phyloP scores from a whole-genome alignment of 2,113 vertebrate species.

The Corythornis vintsioides region DNA sequence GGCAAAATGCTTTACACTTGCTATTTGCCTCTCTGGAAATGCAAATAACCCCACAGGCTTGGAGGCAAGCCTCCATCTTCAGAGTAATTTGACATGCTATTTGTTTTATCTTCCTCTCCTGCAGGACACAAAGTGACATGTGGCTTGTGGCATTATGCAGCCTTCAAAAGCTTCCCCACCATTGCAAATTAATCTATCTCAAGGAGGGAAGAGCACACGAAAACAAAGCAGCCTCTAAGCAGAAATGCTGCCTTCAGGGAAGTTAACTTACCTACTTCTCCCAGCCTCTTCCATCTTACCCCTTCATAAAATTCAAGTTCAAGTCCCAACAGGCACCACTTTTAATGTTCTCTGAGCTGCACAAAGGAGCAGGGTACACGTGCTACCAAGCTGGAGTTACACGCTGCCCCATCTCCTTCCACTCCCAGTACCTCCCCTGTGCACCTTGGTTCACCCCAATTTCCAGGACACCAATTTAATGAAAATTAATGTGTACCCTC shows the following conservation, averaged over 20 bases:
- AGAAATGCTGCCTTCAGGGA: constrained; percentile 19
- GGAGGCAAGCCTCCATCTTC: background rate
- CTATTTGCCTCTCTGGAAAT: background rate
- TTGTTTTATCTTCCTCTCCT: background rate
- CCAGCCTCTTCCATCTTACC: background rate
- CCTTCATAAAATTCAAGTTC: background rate
- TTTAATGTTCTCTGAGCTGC: background rate
- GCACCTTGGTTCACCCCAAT: background rate
- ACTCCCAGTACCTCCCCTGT: background rate
- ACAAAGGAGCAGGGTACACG: background rate
- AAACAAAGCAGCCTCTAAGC: background rate
- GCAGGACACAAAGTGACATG: constrained; percentile 1
- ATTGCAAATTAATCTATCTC: background rate
- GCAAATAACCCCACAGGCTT: background rate
- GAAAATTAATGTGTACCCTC: constrained; percentile 38
- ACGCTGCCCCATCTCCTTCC: background rate
- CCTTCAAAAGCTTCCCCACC: background rate
- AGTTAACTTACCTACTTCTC: background rate
- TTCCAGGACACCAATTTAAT: constrained; percentile 31
- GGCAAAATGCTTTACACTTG: background rate
- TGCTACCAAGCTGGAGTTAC: background rate
- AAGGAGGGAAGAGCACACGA: background rate
- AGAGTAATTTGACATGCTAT: background rate
- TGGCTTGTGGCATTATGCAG: background rate
- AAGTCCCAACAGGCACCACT: constrained; percentile 22